Conservation (phyloP, 2,888 invertebrate genomes). For the Pterobdella sp. region DNA sequence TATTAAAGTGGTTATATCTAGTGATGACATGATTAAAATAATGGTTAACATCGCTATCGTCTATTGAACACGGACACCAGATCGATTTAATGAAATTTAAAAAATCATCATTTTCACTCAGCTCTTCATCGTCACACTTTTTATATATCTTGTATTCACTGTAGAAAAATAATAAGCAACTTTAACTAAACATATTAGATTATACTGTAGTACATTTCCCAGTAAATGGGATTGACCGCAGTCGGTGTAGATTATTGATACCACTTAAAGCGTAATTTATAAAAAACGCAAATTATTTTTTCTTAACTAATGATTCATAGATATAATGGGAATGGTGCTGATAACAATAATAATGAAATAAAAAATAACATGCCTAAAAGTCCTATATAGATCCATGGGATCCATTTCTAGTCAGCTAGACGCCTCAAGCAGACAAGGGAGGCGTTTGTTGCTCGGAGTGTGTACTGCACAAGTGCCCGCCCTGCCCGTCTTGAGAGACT, state of each 20-base stretch:
- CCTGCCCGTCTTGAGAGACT: conserved; percentile 71
- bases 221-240: no score
- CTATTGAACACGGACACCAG: conserved; percentile 7
- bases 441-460: conserved; percentile 38
- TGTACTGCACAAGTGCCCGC: conserved; percentile 79
- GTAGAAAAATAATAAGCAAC: no score
- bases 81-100: not conserved
- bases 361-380: no score
- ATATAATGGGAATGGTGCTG: no score
- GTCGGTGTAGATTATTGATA: no score
- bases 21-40: conserved; percentile 16
- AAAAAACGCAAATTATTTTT: no score
- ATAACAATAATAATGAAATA: no score
- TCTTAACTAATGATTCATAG: no score
- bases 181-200: no score
- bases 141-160: no score
- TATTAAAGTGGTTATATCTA: not conserved
- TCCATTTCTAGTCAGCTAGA: conserved; percentile 24
- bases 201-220: no score
- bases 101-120: not conserved
- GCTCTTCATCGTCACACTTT: not conserved
- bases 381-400: not conserved
- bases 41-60: not conserved
- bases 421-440: conserved; percentile 22
- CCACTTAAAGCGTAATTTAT: no score